phyloP scores from a whole-genome alignment of 2,888 invertebrate species.

The Gisinianus flammeolus region DNA sequence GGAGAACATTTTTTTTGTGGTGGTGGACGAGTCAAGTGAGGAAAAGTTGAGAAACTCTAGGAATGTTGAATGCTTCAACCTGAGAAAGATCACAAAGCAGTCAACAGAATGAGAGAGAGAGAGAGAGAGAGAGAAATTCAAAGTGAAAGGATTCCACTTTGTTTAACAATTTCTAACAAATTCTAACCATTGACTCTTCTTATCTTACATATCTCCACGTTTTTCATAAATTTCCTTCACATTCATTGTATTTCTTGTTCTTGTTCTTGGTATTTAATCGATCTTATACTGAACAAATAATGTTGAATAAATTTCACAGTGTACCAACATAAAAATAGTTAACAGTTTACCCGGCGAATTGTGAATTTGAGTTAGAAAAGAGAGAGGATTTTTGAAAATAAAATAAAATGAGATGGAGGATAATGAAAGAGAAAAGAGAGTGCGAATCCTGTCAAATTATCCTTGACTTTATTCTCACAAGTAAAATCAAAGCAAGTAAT shows the following conservation, averaged over 20 bases:
- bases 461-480: background rate
- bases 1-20: slow-evolving; percentile 6
- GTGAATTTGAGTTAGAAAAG: background rate
- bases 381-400: background rate
- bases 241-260: too few species aligned
- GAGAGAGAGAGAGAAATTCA: too few species aligned
- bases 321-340: too few species aligned
- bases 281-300: too few species aligned
- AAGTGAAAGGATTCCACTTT: too few species aligned
- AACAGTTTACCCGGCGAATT: too few species aligned
- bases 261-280: too few species aligned
- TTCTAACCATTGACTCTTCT: too few species aligned
- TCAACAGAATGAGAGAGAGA: background rate
- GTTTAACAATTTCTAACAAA: too few species aligned
- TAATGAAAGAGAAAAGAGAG: background rate
- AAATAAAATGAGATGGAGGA: background rate
- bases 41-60: slow-evolving; percentile 37
- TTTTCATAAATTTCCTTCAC: too few species aligned
- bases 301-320: too few species aligned
- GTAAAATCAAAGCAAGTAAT: background rate
- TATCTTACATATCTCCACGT: too few species aligned
- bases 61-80: slow-evolving; percentile 32
- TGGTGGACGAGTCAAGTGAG: background rate
- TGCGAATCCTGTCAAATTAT: background rate
- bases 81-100: background rate